Percentiles rank a stretch among this genome's conserved stretches.
Evolutionary conservation across 2,797 vertebrate species (phyloP).

Genomic region (Chelidonichthys spinosus): DNA sequence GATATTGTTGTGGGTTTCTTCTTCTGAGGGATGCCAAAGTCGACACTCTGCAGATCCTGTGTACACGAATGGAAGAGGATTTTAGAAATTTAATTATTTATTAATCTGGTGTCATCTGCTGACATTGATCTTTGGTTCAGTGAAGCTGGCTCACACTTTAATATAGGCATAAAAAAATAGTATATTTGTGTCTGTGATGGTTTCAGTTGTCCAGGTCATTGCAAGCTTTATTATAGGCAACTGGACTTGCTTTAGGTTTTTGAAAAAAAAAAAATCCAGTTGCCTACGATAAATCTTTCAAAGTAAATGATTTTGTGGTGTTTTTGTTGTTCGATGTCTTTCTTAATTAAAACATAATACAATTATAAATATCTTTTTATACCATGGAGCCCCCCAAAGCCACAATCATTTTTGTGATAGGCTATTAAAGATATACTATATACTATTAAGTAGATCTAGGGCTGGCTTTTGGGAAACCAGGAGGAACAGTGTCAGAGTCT

Average conservation of each 20-base stretch:
- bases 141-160: no score
- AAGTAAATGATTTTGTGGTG: background rate
- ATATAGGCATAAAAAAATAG: no score
- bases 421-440: no score
- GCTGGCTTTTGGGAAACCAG: background rate
- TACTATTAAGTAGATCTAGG: no score
- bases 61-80: background rate
- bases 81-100: background rate
- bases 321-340: background rate
- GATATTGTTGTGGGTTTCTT: slow-evolving; percentile 21
- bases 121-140: no score
- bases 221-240: no score
- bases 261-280: no score
- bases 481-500: no score
- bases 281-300: no score
- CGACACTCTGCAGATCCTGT: slow-evolving; percentile 19
- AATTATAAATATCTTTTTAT: background rate
- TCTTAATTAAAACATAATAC: background rate
- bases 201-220: no score
- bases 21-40: background rate
- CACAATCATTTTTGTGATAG: background rate
- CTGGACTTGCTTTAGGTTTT: no score
- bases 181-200: no score
- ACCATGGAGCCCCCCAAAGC: background rate
- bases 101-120: background rate